Conservation (phyloP, 2,888 invertebrate genomes). For the Drymonia ruficornis region DNA sequence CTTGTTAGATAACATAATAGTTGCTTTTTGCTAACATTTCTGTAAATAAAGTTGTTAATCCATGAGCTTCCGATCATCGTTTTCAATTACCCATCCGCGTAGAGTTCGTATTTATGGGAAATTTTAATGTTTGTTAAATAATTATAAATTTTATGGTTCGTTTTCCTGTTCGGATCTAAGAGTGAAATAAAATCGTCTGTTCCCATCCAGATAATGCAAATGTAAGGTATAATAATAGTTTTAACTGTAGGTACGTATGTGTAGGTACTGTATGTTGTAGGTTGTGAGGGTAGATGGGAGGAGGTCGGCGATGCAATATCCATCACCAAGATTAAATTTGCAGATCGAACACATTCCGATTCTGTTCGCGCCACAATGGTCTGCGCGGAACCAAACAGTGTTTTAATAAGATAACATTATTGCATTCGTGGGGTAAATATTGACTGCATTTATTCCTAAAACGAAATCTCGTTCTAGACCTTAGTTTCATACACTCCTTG, state of each 20-base stretch:
- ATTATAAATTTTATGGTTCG: slow-evolving; percentile 54
- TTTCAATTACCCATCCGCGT: slow-evolving; percentile 54
- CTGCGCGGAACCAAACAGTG: slow-evolving; percentile 19
- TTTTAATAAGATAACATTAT: slow-evolving; percentile 26
- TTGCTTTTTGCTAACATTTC: slow-evolving; percentile 48
- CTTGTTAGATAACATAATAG: slow-evolving; percentile 37
- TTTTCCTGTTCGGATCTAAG: slow-evolving; percentile 42
- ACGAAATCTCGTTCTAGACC: slow-evolving; percentile 18
- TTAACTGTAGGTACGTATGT: slow-evolving; percentile 31
- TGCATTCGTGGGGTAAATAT: slow-evolving; percentile 28
- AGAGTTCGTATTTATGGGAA: slow-evolving; percentile 57
- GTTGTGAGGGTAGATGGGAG: slow-evolving; percentile 25
- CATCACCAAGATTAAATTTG: slow-evolving; percentile 26
- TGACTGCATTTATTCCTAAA: slow-evolving; percentile 33
- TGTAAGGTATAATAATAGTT: slow-evolving; percentile 35
- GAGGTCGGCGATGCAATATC: slow-evolving; percentile 32
- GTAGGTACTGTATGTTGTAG: slow-evolving; percentile 33
- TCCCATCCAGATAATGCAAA: slow-evolving; percentile 39
- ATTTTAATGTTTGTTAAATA: slow-evolving; percentile 60
- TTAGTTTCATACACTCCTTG: slow-evolving; percentile 25
- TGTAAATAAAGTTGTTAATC: slow-evolving; percentile 73
- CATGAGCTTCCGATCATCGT: slow-evolving; percentile 55
- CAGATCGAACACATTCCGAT: slow-evolving; percentile 25
- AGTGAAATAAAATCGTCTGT: slow-evolving; percentile 31
- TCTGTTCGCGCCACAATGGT: slow-evolving; percentile 23